Evolutionary conservation across 1,140 invertebrate species (phyloP).

Genomic region (Bacillus rossius): DNA sequence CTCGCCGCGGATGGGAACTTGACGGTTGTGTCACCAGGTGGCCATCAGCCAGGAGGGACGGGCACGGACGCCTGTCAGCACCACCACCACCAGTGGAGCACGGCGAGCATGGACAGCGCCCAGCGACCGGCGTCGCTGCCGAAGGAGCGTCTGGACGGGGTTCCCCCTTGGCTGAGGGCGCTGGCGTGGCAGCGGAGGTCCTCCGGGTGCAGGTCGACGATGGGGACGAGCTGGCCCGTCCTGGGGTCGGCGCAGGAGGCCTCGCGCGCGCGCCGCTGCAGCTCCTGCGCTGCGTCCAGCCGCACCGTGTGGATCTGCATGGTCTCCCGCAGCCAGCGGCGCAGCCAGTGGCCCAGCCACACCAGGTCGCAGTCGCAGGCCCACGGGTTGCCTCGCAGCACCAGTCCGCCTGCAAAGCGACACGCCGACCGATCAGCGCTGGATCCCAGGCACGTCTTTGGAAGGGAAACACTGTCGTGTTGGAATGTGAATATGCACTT

Average conservation of each 20-base stretch:
- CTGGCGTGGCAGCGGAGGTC: constrained; percentile 69
- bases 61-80: background rate
- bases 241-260: constrained; percentile 60
- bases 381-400: constrained; percentile 76
- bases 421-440: too few species aligned
- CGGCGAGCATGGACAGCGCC: background rate
- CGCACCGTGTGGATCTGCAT: constrained; percentile 62
- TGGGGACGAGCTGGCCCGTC: constrained; percentile 52
- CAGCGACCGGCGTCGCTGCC: background rate
- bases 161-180: constrained; percentile 52
- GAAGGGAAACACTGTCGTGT: too few species aligned
- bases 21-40: too few species aligned
- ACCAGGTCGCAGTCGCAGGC: constrained; percentile 82
- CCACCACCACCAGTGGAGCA: constrained; percentile 7
- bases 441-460: too few species aligned
- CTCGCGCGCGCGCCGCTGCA: constrained; percentile 41
- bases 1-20: too few species aligned
- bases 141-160: constrained; percentile 17
- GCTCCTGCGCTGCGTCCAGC: constrained; percentile 45
- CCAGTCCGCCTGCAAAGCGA: constrained; percentile 61
- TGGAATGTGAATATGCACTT: too few species aligned
- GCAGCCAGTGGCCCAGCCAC: constrained; percentile 83
- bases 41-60: background rate
- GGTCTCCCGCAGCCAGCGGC: constrained; percentile 75
- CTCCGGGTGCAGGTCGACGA: constrained; percentile 65